Conservation (phyloP, 1,140 invertebrate species). For the Heliconius nattereri region DNA sequence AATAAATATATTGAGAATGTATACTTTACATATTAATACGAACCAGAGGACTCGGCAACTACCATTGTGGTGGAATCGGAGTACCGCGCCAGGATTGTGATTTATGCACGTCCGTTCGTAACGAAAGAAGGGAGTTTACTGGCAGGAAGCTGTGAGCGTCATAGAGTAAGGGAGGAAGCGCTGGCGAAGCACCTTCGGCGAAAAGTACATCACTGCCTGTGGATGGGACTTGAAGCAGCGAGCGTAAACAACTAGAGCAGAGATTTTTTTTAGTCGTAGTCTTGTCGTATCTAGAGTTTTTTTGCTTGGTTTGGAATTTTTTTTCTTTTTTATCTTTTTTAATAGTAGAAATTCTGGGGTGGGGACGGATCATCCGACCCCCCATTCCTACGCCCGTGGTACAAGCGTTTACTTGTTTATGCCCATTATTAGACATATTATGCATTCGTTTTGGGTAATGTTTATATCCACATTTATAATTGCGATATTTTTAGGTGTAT, state of each 20-base stretch:
- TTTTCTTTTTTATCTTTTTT: too few relatives aligned
- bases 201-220: conserved; percentile 13
- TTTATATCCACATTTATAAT: too few relatives aligned
- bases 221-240: not conserved
- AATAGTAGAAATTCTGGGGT: too few relatives aligned
- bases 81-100: conserved; percentile 59
- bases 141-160: conserved; percentile 48
- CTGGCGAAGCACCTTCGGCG: conserved; percentile 30
- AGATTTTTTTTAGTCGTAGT: not conserved
- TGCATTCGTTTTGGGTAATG: too few relatives aligned
- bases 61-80: conserved; percentile 68
- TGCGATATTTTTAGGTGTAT: too few relatives aligned
- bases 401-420: too few relatives aligned
- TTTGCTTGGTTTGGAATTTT: too few relatives aligned
- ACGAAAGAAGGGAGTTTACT: conserved; percentile 47
- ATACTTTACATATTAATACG: conserved; percentile 29
- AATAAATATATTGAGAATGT: not conserved
- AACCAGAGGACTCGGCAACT: conserved; percentile 54
- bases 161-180: conserved; percentile 42
- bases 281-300: too few relatives aligned
- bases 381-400: too few relatives aligned
- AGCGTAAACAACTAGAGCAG: not conserved
- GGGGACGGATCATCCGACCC: too few relatives aligned
- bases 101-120: conserved; percentile 44
- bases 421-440: too few relatives aligned